Percentiles rank a stretch among this genome's conserved stretches.
Conservation (phyloP, 2,113 vertebrate species). For the Mellivora capensis region DNA sequence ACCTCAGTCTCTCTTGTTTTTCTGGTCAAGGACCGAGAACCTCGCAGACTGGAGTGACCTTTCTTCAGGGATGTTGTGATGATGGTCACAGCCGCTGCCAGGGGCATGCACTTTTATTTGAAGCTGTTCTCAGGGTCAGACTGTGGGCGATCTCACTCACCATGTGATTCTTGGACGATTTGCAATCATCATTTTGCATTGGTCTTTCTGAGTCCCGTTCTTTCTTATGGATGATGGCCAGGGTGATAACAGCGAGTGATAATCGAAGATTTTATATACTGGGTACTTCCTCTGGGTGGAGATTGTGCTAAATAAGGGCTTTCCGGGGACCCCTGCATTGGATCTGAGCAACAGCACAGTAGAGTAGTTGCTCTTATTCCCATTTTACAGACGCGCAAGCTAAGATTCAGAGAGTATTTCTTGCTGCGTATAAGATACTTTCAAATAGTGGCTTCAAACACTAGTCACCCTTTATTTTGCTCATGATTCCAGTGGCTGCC, state of each 20-base stretch:
- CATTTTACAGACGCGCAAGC: neutral
- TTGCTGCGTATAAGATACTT: neutral
- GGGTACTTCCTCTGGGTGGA: neutral
- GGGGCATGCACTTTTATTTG: neutral
- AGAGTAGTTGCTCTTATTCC: neutral
- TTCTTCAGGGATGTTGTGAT: rapidly evolving
- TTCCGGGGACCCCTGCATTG: rapidly evolving
- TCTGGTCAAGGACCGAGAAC: neutral
- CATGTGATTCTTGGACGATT: neutral
- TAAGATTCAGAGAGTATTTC: neutral
- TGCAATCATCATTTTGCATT: neutral
- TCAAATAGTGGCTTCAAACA: neutral
- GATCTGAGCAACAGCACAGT: neutral
- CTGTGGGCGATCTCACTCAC: neutral
- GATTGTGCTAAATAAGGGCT: too few relatives aligned
- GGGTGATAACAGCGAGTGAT: too few relatives aligned
- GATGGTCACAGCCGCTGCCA: neutral
- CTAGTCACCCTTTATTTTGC: neutral
- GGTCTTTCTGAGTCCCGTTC: neutral
- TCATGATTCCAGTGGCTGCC: neutral
- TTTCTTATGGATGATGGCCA: neutral
- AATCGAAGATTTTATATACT: neutral
- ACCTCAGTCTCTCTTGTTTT: neutral
- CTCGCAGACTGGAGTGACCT: neutral
- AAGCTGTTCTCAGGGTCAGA: neutral